Base-by-base conservation (phyloP, 1,140 invertebrate genomes). In the Physella acuta region DNA sequence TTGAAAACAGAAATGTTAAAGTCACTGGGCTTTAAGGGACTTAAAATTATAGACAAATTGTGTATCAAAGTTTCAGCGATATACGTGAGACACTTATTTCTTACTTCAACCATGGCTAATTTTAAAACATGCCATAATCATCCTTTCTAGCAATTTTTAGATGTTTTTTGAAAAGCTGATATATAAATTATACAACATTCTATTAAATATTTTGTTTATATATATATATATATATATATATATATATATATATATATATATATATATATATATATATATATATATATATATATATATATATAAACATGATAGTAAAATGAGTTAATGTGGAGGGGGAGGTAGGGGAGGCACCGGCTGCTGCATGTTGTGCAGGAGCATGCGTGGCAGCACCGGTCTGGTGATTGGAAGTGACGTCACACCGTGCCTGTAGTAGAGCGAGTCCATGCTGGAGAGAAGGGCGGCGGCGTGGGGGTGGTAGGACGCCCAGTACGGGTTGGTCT, bases 401-500 rank as follows among this genome's bases (percentile, higher is more conserved):
- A 75, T 67, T 14, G 58, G 62, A 72, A 76, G 62, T 0, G 64
- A 68, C 17, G 34, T 60, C 28, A 67, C 65, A 11, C 58, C 34
- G 59, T 72, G 34, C 39, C 88, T 63, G 83, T 86, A 70, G 88
- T 85, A 75, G 78, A 84, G 69, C 11, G 79, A 82, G 71, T 85
- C 84, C 59, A 85, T 67, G 63, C 81, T 82, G 24, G 81, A 78
- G n/a, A 84, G 75, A 66, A 85, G 79, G 39, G 70, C 72, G 2
- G 81, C 77, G 1, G 83, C 80, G 60, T 83, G 82, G 0, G 84
- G 83, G 65, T 83, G 79, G 73, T 84, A 84, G 0, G 81, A 76
- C 34, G 79, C 78, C 88, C 88, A 90, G 75, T 93, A 92, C 86
- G 89, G 82, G 62, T 86, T 86, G 81, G 87, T 84, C 26, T 94